These are phyloP conservation scores for human DNA, from an alignment of 2,113 vertebrate species.

Conservation along the genomic window DNA sequence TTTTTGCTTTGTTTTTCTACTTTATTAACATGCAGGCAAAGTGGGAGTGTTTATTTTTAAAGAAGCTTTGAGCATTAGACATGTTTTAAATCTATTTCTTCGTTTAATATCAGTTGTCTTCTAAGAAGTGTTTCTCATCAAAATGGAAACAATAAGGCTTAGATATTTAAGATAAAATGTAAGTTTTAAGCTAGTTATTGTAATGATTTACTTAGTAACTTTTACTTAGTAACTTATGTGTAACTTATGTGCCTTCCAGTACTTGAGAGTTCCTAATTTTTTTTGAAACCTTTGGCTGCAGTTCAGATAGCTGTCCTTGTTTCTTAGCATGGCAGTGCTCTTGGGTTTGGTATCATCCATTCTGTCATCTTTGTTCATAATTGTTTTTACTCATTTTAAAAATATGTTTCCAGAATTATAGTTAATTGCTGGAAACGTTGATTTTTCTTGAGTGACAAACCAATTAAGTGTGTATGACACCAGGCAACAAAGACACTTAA, in stretches of 20 bases:
- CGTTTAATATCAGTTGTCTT: constrained; percentile 3
- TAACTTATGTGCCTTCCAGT: background rate
- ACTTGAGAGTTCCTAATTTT: constrained; percentile 61
- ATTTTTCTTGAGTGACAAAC: constrained; percentile 85
- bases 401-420: constrained; percentile 83
- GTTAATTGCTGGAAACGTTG: constrained; percentile 84
- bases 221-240: background rate
- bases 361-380: constrained; percentile 82
- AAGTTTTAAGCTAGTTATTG: constrained; percentile 50
- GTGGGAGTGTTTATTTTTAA: constrained; percentile 46
- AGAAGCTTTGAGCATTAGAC: background rate
- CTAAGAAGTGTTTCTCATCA: constrained; percentile 50
- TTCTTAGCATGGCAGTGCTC: constrained; percentile 53
- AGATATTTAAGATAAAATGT: constrained; percentile 47
- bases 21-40: background rate
- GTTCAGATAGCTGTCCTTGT: constrained; percentile 64
- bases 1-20: background rate
- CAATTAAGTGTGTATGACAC: constrained; percentile 85
- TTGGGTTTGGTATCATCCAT: constrained; percentile 78
- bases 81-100: constrained; percentile 48
- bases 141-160: constrained; percentile 23
- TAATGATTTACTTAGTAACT: background rate
- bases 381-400: constrained; percentile 84
- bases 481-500: constrained; percentile 84
- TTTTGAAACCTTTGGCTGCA: constrained; percentile 55